Evolutionary conservation across 2,113 vertebrate genomes (phyloP), one percentile per base, ranked within the genome.

Genomic region (Cacatua alba): DNA sequence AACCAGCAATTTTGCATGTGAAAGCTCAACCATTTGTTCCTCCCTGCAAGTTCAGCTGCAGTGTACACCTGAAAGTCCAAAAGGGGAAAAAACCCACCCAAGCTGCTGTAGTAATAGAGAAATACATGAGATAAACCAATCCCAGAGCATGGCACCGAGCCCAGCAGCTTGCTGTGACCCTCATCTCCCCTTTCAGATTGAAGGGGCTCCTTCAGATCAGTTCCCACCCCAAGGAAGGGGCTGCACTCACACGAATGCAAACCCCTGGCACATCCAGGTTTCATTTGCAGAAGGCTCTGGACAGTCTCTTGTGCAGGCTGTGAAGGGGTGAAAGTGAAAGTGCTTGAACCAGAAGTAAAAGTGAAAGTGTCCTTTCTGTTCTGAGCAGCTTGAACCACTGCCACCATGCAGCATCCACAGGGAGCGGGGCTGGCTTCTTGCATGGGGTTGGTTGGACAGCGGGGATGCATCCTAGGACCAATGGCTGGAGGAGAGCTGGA

Each of bases 401-500:
- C 16, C 37, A 12, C 35, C 57, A 39, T 0, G 12, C 20, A 29
- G 48, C 35, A 63, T 72, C 65, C 19, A 24, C 13, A 11, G 26
- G 41, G 65, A 72, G 31, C 1, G 1, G 57, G n/a, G 48, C 5
- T 1, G 3, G 33, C 26, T n/a, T 43, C 52, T 28, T 1, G 1
- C 11, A 8, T 0, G 4, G 41, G 8, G 4, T 41, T 0, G 2
- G 44, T 10, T 1, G 2, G 60, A 24, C 13, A 46, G n/a, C 21
- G 23, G 35, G 26, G 79, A 23, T 1, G 8, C 17, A 14, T 9
- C 3, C 2, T 10, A 5, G 60, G 28, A 52, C 13, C 0, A 10
- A 33, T 0, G 4, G 65, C 48, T n/a, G 35, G 41, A 74, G 17
- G 17, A 43, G 13, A 44, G 23, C 41, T 31, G 57, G 52, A 72